These are phyloP conservation scores for Micromussa lordhowensis DNA, from an alignment of 92 coral and sea anemone species.

Conservation along the genomic window DNA sequence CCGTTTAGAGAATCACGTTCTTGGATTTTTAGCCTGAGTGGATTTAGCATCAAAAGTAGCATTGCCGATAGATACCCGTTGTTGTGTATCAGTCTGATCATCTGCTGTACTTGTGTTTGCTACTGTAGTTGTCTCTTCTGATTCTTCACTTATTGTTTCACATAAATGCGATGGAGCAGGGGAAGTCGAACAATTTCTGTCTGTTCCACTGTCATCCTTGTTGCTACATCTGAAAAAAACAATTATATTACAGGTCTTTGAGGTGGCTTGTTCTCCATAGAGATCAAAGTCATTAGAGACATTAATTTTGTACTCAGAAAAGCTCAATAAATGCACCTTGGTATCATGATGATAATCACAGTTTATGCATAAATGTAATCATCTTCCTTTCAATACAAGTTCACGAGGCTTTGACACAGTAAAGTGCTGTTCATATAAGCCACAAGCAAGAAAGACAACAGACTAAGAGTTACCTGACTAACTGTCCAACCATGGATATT, in stretches of 20 bases:
- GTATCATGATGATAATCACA: too few species aligned
- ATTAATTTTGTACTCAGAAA: not conserved
- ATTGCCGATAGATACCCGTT: not conserved
- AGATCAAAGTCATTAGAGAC: not conserved
- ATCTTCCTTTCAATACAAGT: too few species aligned
- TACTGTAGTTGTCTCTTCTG: slow-evolving; percentile 9
- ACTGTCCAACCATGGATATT: slow-evolving; percentile 93
- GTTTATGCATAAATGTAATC: too few species aligned
- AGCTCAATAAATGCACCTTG: too few species aligned
- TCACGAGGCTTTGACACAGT: not conserved
- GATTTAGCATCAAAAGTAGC: not conserved
- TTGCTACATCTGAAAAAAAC: not conserved
- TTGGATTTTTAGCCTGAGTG: not conserved
- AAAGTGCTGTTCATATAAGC: not conserved
- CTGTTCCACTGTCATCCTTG: not conserved
- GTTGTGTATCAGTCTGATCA: too few species aligned
- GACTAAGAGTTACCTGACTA: slow-evolving; percentile 59
- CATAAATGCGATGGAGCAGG: slow-evolving; percentile 18
- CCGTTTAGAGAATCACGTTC: not conserved
- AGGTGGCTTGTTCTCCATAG: not conserved
- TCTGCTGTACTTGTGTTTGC: not conserved
- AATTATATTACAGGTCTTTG: not conserved
- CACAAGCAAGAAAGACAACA: not conserved
- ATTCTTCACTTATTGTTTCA: slow-evolving; percentile 47
- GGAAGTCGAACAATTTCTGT: not conserved